phyloP scores from a whole-genome alignment of 2,888 invertebrate genomes.

The Sinodicranocentrus sp. region DNA sequence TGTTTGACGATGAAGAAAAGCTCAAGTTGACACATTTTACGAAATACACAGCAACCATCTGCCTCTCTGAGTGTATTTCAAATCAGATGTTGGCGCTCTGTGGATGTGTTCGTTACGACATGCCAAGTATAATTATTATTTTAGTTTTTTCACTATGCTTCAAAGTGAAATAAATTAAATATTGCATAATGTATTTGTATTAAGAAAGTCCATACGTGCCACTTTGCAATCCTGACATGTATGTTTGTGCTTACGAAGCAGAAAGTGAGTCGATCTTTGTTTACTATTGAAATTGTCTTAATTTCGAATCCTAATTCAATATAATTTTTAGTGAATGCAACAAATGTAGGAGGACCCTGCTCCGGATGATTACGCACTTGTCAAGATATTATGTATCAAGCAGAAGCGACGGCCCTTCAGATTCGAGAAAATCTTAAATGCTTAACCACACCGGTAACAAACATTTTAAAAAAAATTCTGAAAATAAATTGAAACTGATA shows the following conservation, averaged over 20 bases:
- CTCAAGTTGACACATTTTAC: conserved; percentile 59
- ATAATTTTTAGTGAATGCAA: neutral
- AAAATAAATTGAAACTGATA: too few relatives aligned
- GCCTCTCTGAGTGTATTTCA: conserved; percentile 73
- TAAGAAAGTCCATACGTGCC: neutral
- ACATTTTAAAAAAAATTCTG: too few relatives aligned
- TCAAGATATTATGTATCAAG: conserved; percentile 67
- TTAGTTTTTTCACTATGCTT: too few relatives aligned
- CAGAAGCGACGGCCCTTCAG: conserved; percentile 41
- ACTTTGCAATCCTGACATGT: conserved; percentile 1
- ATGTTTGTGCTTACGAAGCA: conserved; percentile 64
- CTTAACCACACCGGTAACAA: neutral
- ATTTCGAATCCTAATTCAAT: too few relatives aligned
- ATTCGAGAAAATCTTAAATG: neutral
- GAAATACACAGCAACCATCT: conserved; percentile 72
- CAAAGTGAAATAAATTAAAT: too few relatives aligned
- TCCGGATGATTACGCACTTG: conserved; percentile 50
- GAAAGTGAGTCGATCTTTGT: too few relatives aligned
- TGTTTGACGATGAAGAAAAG: conserved; percentile 68
- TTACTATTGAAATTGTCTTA: too few relatives aligned
- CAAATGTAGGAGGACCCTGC: neutral
- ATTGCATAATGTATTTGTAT: too few relatives aligned
- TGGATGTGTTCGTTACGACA: conserved; percentile 70
- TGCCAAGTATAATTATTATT: conserved; percentile 75
- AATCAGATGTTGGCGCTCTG: conserved; percentile 59